Conservation (phyloP, 2,888 invertebrate genomes). For the Eristalis pertinax region DNA sequence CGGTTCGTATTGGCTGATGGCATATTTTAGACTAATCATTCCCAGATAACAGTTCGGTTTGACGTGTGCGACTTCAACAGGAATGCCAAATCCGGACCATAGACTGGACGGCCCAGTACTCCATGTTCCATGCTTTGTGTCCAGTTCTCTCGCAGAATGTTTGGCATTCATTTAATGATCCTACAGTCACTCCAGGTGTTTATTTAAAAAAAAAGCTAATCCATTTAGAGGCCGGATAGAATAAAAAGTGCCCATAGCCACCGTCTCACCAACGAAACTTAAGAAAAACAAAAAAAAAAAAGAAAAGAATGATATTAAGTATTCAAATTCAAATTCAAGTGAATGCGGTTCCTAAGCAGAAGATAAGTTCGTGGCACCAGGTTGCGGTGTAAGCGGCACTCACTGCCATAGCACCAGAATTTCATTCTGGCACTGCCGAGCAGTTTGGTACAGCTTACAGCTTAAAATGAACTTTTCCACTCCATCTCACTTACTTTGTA, state of each 20-base stretch:
- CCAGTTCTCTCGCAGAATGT: too few relatives aligned
- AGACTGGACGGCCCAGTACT: too few relatives aligned
- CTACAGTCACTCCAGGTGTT: too few relatives aligned
- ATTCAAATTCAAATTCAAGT: conserved; percentile 30
- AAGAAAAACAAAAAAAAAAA: background rate
- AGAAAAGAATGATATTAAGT: conserved; percentile 14
- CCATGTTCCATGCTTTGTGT: too few relatives aligned
- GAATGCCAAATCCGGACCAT: too few relatives aligned
- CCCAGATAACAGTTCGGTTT: too few relatives aligned
- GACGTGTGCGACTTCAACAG: too few relatives aligned
- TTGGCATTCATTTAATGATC: too few relatives aligned
- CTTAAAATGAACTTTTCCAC: conserved; percentile 62
- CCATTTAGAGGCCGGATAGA: too few relatives aligned
- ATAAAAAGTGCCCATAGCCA: background rate
- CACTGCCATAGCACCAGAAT: background rate
- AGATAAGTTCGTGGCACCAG: conserved; percentile 26
- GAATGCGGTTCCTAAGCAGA: conserved; percentile 2
- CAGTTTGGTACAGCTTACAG: conserved; percentile 35
- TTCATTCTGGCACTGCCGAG: background rate
- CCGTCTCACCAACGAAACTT: background rate
- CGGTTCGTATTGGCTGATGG: too few relatives aligned
- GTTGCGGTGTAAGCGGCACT: conserved; percentile 35
- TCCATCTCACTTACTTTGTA: conserved; percentile 59
- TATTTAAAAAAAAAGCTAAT: too few relatives aligned
- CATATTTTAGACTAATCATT: too few relatives aligned